Evolutionary conservation across 2,888 invertebrate genomes (phyloP), one percentile per base, ranked within the genome.

Genomic region (Oconnorella tubifera): DNA sequence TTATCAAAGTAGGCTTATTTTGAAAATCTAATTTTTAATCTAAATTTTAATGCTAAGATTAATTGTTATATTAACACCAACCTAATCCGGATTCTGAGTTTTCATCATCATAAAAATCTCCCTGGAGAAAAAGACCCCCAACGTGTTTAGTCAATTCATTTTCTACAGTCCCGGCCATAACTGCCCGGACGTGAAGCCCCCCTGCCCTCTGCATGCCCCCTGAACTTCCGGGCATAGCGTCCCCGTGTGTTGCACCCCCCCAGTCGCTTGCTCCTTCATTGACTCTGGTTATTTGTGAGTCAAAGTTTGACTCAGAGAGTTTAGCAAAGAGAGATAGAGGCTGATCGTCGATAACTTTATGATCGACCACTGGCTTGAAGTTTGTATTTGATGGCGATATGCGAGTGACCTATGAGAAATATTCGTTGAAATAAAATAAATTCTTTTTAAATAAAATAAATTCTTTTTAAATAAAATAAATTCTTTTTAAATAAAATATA

Each of bases 121-220:
- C 25, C 14, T 51, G 6, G 10, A 14, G 23, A 62, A 59, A 56
- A 48, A 69, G 60, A 33, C 50, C 33, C 23, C 69, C 68, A 33
- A 63, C 40, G 53, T 59, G 58, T 4, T 60, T 33, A 14, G 69
- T 63, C 69, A 69, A 64, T 59, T 69, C 69, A 2, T 61, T 62
- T 10, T 63, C 62, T 27, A 69, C 66, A 14, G 63, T 32, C 2
- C 69, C 69, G 2, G 56, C 62, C 64, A 69, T 62, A 6, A 68
- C 50, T n/a, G 65, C 58, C 33, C 59, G 50, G 23, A 48, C 49
- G 40, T 59, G 56, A 28, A 59, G 33, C 32, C 14, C 25, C 6
- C 68, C 65, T 2, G 29, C 1, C 40, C 19, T 6, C 6, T 19
- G 10, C 53, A 6, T 6, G 14, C 53, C 53, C 10, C 53, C 25